Conservation (phyloP, 2,113 vertebrate species). For the Cacatua alba region DNA sequence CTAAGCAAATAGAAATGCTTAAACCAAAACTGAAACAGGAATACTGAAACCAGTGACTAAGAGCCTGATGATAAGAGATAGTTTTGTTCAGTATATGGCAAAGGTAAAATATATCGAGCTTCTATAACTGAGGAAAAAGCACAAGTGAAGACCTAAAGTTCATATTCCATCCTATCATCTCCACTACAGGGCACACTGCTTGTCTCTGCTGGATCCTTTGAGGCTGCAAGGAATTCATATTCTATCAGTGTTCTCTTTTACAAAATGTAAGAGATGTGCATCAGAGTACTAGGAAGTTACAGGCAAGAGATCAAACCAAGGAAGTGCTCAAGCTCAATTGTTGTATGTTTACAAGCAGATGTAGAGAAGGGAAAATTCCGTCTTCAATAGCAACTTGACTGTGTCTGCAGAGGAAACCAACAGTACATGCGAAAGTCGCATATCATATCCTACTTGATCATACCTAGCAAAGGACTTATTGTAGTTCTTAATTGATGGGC, state of each 20-base stretch:
- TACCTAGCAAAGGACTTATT: neutral
- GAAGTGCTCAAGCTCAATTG: neutral
- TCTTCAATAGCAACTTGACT: neutral
- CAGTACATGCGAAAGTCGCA: neutral
- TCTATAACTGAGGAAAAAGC: neutral
- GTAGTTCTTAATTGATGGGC: neutral
- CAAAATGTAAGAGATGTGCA: neutral
- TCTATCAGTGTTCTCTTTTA: neutral
- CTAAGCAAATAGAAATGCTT: neutral
- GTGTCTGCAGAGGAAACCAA: neutral
- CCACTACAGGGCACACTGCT: neutral
- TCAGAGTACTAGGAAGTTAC: neutral
- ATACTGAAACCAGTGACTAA: neutral
- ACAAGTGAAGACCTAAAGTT: neutral
- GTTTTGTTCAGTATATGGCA: neutral
- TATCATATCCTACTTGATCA: neutral
- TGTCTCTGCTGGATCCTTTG: neutral
- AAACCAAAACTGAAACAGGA: neutral
- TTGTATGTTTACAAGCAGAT: neutral
- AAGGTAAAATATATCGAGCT: neutral
- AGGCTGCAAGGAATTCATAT: neutral
- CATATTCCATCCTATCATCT: neutral
- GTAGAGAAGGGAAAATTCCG: neutral
- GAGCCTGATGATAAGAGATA: neutral
- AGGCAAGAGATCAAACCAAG: neutral